Percentiles rank a stretch among this genome's conserved stretches.
phyloP scores from a whole-genome alignment of 1,140 invertebrate genomes.

The Plutomurus gul region DNA sequence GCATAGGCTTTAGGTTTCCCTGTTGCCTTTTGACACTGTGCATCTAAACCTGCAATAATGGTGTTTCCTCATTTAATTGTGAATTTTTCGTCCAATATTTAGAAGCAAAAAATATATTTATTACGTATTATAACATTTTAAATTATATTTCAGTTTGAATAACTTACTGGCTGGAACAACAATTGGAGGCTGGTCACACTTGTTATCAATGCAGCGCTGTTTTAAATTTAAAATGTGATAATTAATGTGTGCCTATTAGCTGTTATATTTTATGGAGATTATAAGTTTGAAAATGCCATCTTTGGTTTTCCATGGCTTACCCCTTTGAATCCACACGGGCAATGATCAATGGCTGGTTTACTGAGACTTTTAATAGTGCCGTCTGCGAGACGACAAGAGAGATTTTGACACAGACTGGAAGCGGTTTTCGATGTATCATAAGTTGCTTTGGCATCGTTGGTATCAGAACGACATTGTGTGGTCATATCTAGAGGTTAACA shows the following conservation, averaged over 20 bases:
- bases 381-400: neutral
- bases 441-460: neutral
- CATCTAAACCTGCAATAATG: too few relatives aligned
- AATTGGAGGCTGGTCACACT: neutral
- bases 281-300: too few relatives aligned
- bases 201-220: neutral
- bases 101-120: too few relatives aligned
- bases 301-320: neutral
- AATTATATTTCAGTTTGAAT: too few relatives aligned
- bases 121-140: too few relatives aligned
- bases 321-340: neutral
- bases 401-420: neutral
- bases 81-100: too few relatives aligned
- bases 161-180: too few relatives aligned
- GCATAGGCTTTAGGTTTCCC: neutral
- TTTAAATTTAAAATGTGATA: too few relatives aligned
- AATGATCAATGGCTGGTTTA: neutral
- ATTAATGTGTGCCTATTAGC: too few relatives aligned
- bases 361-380: neutral
- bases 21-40: neutral
- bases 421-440: neutral
- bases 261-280: too few relatives aligned
- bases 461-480: neutral
- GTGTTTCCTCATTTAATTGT: too few relatives aligned
- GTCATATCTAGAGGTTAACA: conserved; percentile 3